A percentile compares a stretch with the other conserved stretches of the same genome.
phyloP scores from a whole-genome alignment of 2,888 invertebrate species.

The Hemicrepidius hirtus region DNA sequence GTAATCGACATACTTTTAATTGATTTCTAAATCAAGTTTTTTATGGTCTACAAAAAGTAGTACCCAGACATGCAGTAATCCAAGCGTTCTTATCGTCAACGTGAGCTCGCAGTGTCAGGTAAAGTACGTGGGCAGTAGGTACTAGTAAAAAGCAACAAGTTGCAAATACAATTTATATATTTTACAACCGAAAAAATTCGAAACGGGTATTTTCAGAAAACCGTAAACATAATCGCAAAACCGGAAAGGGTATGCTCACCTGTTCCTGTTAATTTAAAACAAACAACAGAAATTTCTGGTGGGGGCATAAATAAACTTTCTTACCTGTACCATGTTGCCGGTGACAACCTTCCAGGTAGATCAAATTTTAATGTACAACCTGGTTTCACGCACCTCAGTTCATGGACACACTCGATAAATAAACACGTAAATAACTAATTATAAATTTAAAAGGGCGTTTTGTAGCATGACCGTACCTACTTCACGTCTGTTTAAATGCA shows the following conservation, averaged over 20 bases:
- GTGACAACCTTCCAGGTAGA: neutral
- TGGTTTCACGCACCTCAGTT: slow-evolving; percentile 13
- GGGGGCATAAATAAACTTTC: slow-evolving; percentile 44
- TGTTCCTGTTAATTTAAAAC: slow-evolving; percentile 25
- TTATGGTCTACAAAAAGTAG: neutral
- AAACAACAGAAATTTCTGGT: slow-evolving; percentile 13
- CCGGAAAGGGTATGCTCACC: slow-evolving; percentile 8
- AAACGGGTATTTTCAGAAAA: neutral
- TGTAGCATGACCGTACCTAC: slow-evolving; percentile 1
- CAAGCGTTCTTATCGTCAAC: slow-evolving; percentile 7
- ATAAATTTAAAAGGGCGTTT: slow-evolving; percentile 21
- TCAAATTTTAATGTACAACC: slow-evolving; percentile 6
- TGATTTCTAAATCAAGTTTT: slow-evolving; percentile 2
- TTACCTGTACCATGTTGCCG: slow-evolving; percentile 41
- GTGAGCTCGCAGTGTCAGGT: slow-evolving; percentile 17
- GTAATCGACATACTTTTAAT: slow-evolving; percentile 7
- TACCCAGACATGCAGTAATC: slow-evolving; percentile 2
- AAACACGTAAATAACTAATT: slow-evolving; percentile 16
- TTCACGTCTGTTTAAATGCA: slow-evolving; percentile 28
- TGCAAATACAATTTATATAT: neutral
- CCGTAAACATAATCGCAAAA: neutral
- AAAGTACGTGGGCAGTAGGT: slow-evolving; percentile 10
- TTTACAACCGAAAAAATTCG: neutral
- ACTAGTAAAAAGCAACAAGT: slow-evolving; percentile 32
- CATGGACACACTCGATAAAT: slow-evolving; percentile 7